These are phyloP conservation scores for Coenonympha arcania DNA, from an alignment of 2,888 invertebrate species.

Conservation along the genomic window DNA sequence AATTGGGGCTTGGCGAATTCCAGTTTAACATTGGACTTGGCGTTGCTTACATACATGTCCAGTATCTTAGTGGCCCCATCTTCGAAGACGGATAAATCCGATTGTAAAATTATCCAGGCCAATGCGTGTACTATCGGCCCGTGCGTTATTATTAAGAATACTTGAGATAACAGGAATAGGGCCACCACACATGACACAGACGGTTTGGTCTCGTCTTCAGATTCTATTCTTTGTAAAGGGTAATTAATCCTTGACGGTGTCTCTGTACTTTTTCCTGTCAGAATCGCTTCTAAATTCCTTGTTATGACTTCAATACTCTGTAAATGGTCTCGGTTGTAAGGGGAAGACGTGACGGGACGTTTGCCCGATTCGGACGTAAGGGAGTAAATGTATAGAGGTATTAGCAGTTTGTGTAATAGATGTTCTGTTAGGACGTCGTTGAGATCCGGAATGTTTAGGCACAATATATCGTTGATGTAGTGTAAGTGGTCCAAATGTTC, in stretches of 20 bases:
- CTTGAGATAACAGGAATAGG: slow-evolving; percentile 92
- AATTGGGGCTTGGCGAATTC: slow-evolving; percentile 82
- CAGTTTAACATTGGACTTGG: slow-evolving; percentile 72
- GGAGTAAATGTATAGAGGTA: slow-evolving; percentile 95
- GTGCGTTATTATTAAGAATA: slow-evolving; percentile 94
- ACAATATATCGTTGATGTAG: slow-evolving; percentile 96
- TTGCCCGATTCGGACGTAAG: slow-evolving; percentile 72
- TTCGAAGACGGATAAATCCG: slow-evolving; percentile 81
- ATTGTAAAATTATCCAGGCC: slow-evolving; percentile 91
- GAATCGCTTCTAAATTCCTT: slow-evolving; percentile 77
- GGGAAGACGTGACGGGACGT: slow-evolving; percentile 45
- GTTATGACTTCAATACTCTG: slow-evolving; percentile 76
- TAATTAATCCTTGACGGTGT: slow-evolving; percentile 59
- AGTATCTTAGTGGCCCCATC: slow-evolving; percentile 80
- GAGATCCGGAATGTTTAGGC: slow-evolving; percentile 91
- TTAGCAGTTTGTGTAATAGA: slow-evolving; percentile 90
- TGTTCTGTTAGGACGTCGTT: slow-evolving; percentile 96
- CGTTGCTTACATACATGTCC: slow-evolving; percentile 76
- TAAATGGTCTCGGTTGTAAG: slow-evolving; percentile 61
- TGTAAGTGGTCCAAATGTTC: slow-evolving; percentile 98
- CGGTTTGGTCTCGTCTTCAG: slow-evolving; percentile 76
- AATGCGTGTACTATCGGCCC: slow-evolving; percentile 91
- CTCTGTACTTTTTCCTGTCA: slow-evolving; percentile 74
- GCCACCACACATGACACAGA: slow-evolving; percentile 93
- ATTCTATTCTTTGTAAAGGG: slow-evolving; percentile 53